Conservation (phyloP, 2,888 invertebrate genomes). For the Drosophila incognita region DNA sequence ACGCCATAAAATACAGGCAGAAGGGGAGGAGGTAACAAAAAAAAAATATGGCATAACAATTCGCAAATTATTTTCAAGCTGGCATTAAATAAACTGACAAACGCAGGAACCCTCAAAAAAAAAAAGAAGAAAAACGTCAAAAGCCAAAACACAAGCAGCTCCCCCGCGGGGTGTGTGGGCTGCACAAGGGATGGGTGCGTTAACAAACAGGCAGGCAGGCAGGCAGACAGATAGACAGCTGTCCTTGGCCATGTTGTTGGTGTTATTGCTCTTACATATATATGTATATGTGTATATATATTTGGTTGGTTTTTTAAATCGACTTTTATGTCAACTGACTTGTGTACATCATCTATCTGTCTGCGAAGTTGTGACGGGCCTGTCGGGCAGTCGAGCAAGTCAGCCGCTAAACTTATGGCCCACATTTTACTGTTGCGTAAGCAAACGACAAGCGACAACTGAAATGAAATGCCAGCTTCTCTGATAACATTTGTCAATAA, state of each 20-base stretch:
- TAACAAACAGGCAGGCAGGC: slow-evolving; percentile 23
- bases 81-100: slow-evolving; percentile 80
- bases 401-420: slow-evolving; percentile 67
- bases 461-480: slow-evolving; percentile 76
- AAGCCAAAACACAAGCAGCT: slow-evolving; percentile 36
- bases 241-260: slow-evolving; percentile 54
- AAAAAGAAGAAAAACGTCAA: slow-evolving; percentile 12
- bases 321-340: slow-evolving; percentile 78
- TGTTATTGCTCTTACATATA: slow-evolving; percentile 55
- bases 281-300: slow-evolving; percentile 20
- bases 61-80: slow-evolving; percentile 79
- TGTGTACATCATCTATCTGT: slow-evolving; percentile 65
- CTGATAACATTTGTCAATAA: slow-evolving; percentile 80
- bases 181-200: background rate
- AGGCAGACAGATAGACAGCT: slow-evolving; percentile 38
- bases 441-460: slow-evolving; percentile 61
- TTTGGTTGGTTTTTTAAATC: slow-evolving; percentile 75
- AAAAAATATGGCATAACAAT: slow-evolving; percentile 75
- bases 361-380: slow-evolving; percentile 18
- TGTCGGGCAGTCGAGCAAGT: slow-evolving; percentile 2
- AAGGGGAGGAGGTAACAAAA: slow-evolving; percentile 1
- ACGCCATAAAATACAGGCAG: slow-evolving; percentile 67
- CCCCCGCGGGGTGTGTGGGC: slow-evolving; percentile 5
- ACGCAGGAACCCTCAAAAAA: slow-evolving; percentile 44
- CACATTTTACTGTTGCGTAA: slow-evolving; percentile 76